A percentile compares a stretch with the other conserved stretches of the same genome.
Conservation (phyloP, 2,888 invertebrate genomes). For the Matsumyia berberina region DNA sequence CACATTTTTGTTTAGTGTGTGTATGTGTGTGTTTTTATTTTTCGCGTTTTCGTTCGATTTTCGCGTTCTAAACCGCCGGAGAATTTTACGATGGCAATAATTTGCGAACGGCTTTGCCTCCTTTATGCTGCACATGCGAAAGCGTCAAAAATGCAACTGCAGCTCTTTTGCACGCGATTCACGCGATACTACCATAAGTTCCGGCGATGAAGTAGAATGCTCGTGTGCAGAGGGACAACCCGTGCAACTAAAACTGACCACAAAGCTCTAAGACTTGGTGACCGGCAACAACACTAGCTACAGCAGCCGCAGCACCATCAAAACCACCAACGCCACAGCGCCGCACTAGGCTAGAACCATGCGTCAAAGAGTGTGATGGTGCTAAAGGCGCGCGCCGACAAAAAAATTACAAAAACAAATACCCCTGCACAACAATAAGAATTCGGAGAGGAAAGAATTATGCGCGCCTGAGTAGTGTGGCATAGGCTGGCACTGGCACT, state of each 20-base stretch:
- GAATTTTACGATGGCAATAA: conserved; percentile 50
- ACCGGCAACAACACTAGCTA: conserved; percentile 18
- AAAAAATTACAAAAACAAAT: conserved; percentile 47
- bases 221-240: conserved; percentile 29
- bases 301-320: conserved; percentile 57
- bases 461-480: conserved; percentile 51
- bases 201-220: conserved; percentile 36
- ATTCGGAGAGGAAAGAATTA: conserved; percentile 68
- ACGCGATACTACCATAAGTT: conserved; percentile 57
- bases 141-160: conserved; percentile 72
- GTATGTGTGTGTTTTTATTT: conserved; percentile 22
- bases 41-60: conserved; percentile 16
- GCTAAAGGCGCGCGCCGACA: conserved; percentile 60
- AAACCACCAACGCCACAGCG: conserved; percentile 73
- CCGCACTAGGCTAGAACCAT: conserved; percentile 51
- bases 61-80: conserved; percentile 36
- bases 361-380: conserved; percentile 63
- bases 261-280: conserved; percentile 49
- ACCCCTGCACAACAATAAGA: conserved; percentile 59
- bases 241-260: conserved; percentile 65
- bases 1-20: conserved; percentile 65
- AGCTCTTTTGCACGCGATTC: conserved; percentile 64
- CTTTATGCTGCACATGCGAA: conserved; percentile 65
- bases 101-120: conserved; percentile 45
- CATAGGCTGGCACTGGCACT: neutral